Conservation (phyloP, 2,797 vertebrate species). For the Lates japonicus region DNA sequence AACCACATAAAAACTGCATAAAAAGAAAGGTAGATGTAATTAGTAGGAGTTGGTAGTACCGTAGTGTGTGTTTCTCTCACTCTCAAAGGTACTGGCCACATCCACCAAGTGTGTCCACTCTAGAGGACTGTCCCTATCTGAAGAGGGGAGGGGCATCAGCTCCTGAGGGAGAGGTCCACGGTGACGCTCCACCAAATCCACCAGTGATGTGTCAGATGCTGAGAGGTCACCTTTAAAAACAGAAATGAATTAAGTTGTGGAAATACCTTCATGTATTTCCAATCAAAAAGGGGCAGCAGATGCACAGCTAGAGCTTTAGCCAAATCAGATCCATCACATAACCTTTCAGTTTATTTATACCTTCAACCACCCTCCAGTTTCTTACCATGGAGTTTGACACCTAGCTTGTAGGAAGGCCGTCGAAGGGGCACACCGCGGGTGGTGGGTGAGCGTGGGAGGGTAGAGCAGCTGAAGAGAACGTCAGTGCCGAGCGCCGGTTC, state of each 20-base stretch:
- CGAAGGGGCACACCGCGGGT: constrained; percentile 93
- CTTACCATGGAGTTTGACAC: constrained; percentile 95
- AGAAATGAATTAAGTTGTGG: not conserved
- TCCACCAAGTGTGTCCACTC: constrained; percentile 99
- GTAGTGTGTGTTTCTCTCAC: constrained; percentile 83
- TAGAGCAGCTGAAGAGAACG: constrained; percentile 97
- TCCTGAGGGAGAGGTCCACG: constrained; percentile 90
- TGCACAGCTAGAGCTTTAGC: not conserved
- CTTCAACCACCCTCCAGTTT: not conserved
- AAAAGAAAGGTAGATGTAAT: not conserved
- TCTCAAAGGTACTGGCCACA: constrained; percentile 97
- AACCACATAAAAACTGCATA: not conserved
- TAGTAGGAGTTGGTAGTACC: constrained; percentile 49
- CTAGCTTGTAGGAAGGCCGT: constrained; percentile 96
- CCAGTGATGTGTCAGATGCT: constrained; percentile 98
- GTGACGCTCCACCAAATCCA: constrained; percentile 94
- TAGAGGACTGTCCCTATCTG: constrained; percentile 90
- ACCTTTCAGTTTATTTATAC: not conserved
- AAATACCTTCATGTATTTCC: not conserved
- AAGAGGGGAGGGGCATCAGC: constrained; percentile 96
- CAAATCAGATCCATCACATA: not conserved
- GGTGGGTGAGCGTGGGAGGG: constrained; percentile 93
- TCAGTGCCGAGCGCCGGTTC: constrained; percentile 92
- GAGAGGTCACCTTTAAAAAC: constrained; percentile 92
- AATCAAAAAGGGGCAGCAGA: constrained; percentile 40